Evolutionary conservation across 2,888 invertebrate species (phyloP).

Genomic region (Idaea aversata): DNA sequence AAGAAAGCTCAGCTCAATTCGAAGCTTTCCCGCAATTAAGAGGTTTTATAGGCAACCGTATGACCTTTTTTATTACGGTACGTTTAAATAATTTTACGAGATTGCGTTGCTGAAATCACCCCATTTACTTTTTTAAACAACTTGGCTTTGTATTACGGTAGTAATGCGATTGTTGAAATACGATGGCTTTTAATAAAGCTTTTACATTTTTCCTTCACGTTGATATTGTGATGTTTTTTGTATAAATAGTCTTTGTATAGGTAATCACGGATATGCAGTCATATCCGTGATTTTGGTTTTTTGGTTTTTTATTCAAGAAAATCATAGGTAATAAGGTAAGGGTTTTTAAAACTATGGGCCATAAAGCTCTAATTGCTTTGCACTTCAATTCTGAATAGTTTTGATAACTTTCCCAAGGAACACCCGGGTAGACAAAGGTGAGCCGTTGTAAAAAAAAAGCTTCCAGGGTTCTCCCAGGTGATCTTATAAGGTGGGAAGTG

Average conservation of each 20-base stretch:
- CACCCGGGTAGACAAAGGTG: too few relatives aligned
- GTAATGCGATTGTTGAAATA: slow-evolving; percentile 1
- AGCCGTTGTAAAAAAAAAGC: too few relatives aligned
- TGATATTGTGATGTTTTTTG: background rate
- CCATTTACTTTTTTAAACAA: slow-evolving; percentile 66
- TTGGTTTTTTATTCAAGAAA: too few relatives aligned
- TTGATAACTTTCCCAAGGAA: too few relatives aligned
- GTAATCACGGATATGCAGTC: background rate
- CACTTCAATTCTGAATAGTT: too few relatives aligned
- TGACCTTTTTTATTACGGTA: slow-evolving; percentile 69
- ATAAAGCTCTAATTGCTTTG: too few relatives aligned
- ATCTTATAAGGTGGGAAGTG: too few relatives aligned
- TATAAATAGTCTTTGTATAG: background rate
- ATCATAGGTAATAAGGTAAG: too few relatives aligned
- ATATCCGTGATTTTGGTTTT: background rate
- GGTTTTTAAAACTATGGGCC: too few relatives aligned
- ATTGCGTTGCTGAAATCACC: slow-evolving; percentile 68
- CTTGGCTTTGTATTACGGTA: slow-evolving; percentile 45
- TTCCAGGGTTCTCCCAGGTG: too few relatives aligned
- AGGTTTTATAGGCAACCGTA: slow-evolving; percentile 61
- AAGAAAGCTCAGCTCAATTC: slow-evolving; percentile 13
- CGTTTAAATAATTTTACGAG: slow-evolving; percentile 76
- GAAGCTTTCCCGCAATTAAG: slow-evolving; percentile 58
- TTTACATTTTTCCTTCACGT: background rate
- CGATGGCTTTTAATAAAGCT: background rate